phyloP scores from a whole-genome alignment of 2,797 vertebrate species.

The Scyliorhinus canicula region DNA sequence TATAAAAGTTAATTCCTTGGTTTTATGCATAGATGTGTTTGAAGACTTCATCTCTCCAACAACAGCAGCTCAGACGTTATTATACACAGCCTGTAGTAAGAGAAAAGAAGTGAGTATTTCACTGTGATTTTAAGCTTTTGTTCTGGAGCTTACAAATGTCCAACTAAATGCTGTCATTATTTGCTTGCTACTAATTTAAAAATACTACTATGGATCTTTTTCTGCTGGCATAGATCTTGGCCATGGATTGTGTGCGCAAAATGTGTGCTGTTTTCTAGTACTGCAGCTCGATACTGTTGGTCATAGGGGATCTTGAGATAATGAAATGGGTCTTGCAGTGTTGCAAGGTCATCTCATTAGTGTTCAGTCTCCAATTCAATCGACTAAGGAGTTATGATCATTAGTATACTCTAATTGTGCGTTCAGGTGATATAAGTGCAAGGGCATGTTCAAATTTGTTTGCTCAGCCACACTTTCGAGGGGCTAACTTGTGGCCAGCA shows the following conservation, averaged over 20 bases:
- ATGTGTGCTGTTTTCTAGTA: not conserved
- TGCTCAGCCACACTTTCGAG: too few species aligned
- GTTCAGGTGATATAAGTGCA: too few species aligned
- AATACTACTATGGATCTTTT: not conserved
- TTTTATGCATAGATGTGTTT: constrained; percentile 79
- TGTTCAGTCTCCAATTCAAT: not conserved
- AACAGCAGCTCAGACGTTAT: constrained; percentile 91
- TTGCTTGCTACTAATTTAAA: constrained; percentile 7
- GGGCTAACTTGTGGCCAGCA: not conserved
- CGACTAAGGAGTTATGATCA: not conserved
- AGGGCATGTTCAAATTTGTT: too few species aligned
- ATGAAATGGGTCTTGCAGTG: not conserved
- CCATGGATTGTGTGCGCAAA: not conserved
- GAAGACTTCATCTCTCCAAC: constrained; percentile 99
- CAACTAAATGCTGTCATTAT: not conserved
- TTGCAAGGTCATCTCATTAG: not conserved
- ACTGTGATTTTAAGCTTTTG: not conserved
- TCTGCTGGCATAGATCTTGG: not conserved
- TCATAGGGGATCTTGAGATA: not conserved
- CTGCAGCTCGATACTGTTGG: not conserved
- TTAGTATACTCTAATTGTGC: not conserved
- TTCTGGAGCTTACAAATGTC: not conserved
- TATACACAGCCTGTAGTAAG: constrained; percentile 97
- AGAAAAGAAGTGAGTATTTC: constrained; percentile 82
- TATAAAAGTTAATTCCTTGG: not conserved